Evolutionary conservation across 2,888 invertebrate genomes (phyloP), one percentile per base, ranked within the genome.

Genomic region (Plusia festucae): DNA sequence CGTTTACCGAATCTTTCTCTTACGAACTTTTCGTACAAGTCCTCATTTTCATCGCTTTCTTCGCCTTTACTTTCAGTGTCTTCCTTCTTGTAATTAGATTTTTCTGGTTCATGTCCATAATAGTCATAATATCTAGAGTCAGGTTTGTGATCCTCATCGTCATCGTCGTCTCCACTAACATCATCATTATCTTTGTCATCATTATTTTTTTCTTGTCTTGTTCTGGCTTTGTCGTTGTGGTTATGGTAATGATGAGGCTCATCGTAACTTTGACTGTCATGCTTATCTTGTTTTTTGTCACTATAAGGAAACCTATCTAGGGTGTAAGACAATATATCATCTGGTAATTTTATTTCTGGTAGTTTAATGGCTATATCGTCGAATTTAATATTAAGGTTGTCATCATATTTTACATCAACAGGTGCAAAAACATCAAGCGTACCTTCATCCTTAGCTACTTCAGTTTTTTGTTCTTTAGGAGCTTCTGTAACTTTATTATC

Each of bases 21-120:
- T 9, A 95, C 95, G 81, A 95, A 95, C 76, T 93, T 94, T 84
- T 95, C 95, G 72, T 95, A 94, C 53, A 91, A 84, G 78, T 95
- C 94, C 58, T 87, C 92, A 8, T 89, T 82, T 55, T 87, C 88
- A 16, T 90, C 84, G n/a, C n/a, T n/a, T 24, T 85, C 82, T 1
- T 85, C 78, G 49, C 87, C 82, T 32, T 85, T 77, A 30, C 83
- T 76, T 46, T 81, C 73, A 22, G 81, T 71, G n/a, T 82, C 61
- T 71, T 88, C 82, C 54, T 89, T 86, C 73, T 82, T 85, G 53
- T 86, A 85, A n/a, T 82, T 70, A 65, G 89, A 81, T 58, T 86
- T 88, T 68, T 85, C 75, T 7, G 83, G 70, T 30, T 73, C 61
- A 40, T 85, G 56, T 32, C 57, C 69, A 65, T 76, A 68, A 61